These are phyloP conservation scores for Pristionchus mayeri DNA, from an alignment of 2,888 invertebrate genomes.

Conservation along the genomic window DNA sequence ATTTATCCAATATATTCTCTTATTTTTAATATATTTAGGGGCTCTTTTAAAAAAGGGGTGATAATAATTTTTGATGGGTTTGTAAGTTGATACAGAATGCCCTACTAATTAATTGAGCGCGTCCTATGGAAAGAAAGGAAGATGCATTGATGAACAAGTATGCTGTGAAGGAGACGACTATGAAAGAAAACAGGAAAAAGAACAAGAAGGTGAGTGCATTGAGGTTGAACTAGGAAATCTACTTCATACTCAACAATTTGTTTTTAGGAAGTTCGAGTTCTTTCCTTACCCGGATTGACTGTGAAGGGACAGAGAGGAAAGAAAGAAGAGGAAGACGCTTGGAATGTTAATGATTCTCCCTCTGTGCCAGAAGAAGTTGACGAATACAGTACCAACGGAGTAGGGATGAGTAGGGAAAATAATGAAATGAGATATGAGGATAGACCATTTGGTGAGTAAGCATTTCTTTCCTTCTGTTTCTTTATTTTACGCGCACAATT, in stretches of 20 bases:
- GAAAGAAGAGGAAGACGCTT: conserved; percentile 18
- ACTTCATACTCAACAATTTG: neutral
- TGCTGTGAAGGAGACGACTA: conserved; percentile 30
- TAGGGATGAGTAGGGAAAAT: neutral
- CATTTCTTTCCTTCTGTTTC: too few species aligned
- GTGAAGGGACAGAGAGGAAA: conserved; percentile 36
- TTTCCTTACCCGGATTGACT: neutral
- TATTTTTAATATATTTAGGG: too few species aligned
- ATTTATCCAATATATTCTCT: too few species aligned
- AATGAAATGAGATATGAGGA: neutral
- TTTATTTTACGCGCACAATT: neutral
- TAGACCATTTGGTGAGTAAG: neutral
- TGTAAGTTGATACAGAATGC: too few species aligned
- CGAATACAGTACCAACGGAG: neutral
- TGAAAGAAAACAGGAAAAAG: neutral
- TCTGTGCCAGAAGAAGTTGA: neutral
- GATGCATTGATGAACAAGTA: conserved; percentile 47
- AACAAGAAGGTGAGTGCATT: conserved; percentile 5
- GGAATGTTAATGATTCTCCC: neutral
- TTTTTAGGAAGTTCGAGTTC: neutral
- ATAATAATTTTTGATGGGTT: too few species aligned
- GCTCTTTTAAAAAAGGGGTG: too few species aligned
- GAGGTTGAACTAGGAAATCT: too few species aligned
- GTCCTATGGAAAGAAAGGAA: conserved; percentile 31
- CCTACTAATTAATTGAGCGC: neutral